phyloP scores from a whole-genome alignment of 2,113 vertebrate genomes.

The Kryptolebias marmoratus region DNA sequence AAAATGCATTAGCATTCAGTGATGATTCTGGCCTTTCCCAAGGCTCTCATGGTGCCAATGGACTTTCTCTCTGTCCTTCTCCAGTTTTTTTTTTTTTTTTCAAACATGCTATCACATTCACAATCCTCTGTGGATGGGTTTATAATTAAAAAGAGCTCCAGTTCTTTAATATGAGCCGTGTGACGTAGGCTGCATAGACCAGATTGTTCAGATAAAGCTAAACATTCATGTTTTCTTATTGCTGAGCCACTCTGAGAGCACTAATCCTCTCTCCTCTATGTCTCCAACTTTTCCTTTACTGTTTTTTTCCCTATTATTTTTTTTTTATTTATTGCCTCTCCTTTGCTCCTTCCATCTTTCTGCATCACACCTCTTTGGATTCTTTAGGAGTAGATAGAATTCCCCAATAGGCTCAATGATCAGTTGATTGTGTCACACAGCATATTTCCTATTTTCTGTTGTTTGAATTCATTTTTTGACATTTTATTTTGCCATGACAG shows the following conservation, averaged over 20 bases:
- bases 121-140: slow-evolving; percentile 49
- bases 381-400: background rate
- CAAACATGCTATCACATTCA: slow-evolving; percentile 43
- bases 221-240: slow-evolving; percentile 59
- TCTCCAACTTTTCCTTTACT: slow-evolving; percentile 40
- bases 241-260: slow-evolving; percentile 28
- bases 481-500: background rate
- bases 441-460: background rate
- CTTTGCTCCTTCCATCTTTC: slow-evolving; percentile 6
- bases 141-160: slow-evolving; percentile 74
- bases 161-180: slow-evolving; percentile 58
- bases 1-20: slow-evolving; percentile 63
- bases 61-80: slow-evolving; percentile 14
- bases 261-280: slow-evolving; percentile 41
- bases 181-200: slow-evolving; percentile 54
- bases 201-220: slow-evolving; percentile 70
- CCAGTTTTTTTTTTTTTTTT: slow-evolving; percentile 2
- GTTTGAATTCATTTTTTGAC: slow-evolving; percentile 4
- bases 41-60: slow-evolving; percentile 52
- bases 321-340: background rate
- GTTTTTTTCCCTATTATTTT: slow-evolving; percentile 17
- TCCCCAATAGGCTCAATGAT: background rate
- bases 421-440: too few species aligned
- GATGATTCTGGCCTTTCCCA: slow-evolving; percentile 51
- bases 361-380: background rate